Evolutionary conservation across 2,113 vertebrate genomes (phyloP), one percentile per base, ranked within the genome.

Genomic region (Ceratotherium simum): DNA sequence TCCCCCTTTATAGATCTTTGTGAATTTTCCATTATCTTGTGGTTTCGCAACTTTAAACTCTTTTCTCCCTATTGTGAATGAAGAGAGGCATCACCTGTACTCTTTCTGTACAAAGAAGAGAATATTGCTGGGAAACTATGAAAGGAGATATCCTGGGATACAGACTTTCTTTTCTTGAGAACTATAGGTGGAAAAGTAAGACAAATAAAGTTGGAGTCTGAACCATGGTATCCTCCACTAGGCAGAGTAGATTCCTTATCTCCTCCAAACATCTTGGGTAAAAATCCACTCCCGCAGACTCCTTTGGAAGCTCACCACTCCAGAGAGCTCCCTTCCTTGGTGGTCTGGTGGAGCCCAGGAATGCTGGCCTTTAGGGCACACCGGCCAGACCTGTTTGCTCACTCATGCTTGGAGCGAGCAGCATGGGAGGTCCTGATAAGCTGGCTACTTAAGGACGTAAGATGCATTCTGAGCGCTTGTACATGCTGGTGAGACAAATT

Each of bases 361-460:
- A 98, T 98, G 93, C 96, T 92, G 97, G 96, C 90, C 97, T 97
- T 90, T 95, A 97, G 96, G 97, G 97, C 92, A 92, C 91, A 81
- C 14, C 3, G 23, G 95, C 97, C 97, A 98, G 98, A 97, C 96
- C 75, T 96, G 91, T 96, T 84, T 96, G 93, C 98, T 97, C 82
- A 87, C 96, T 97, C 93, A 54, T 2, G 70, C 83, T 76, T 25
- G 51, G 62, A 75, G 93, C 18, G 79, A 96, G 64, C 96, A 69
- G 86, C 4, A 3, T 97, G 97, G 97, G 98, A 98, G 98, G 96
- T 98, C 96, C 70, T 97, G 98, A 98, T 96, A 98, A 98, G 89
- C 91, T 70, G 70, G 80, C 80, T 96, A 54, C 83, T 85, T 9
- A 51, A 7, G 17, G 51, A 31, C 4, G 1, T 42, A 83, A 33